Conservation (phyloP, 37 sponge, comb jelly and placozoan species). For the Tethya wilhelma region DNA sequence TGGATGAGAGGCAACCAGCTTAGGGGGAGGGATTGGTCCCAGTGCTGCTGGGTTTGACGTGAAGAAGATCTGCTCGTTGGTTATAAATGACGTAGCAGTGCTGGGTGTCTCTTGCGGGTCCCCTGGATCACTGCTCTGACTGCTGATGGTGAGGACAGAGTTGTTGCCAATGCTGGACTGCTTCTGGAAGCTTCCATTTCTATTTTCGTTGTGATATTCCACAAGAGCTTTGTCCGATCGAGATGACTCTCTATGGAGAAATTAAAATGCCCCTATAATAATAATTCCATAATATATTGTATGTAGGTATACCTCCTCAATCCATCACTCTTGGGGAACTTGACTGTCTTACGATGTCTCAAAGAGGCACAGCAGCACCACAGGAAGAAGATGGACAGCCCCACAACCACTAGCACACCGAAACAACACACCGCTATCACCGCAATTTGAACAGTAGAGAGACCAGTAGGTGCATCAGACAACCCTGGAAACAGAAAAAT, state of each 20-base stretch:
- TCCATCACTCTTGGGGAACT: neutral
- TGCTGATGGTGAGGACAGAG: no score
- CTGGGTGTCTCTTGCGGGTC: constrained; percentile 4
- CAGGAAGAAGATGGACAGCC: neutral
- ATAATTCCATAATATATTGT: no score
- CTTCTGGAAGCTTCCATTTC: no score
- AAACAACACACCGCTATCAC: neutral
- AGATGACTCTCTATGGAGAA: no score
- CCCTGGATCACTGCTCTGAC: neutral
- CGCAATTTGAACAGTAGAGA: neutral
- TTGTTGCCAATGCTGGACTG: no score
- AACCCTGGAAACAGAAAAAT: neutral
- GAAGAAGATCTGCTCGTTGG: neutral
- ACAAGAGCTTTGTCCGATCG: no score
- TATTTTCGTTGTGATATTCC: no score
- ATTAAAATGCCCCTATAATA: no score
- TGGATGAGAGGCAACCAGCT: no score
- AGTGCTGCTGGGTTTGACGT: no score
- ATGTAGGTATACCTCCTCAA: no score
- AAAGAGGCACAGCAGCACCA: neutral
- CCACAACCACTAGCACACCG: neutral
- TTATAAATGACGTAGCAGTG: constrained; percentile 11
- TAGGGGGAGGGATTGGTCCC: constrained; percentile 9
- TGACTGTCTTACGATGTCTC: neutral
- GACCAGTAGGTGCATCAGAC: neutral